A percentile compares a stretch with the other conserved stretches of the same genome.
Evolutionary conservation across 2,888 invertebrate genomes (phyloP).

Genomic region (Ephialtes manifestator): DNA sequence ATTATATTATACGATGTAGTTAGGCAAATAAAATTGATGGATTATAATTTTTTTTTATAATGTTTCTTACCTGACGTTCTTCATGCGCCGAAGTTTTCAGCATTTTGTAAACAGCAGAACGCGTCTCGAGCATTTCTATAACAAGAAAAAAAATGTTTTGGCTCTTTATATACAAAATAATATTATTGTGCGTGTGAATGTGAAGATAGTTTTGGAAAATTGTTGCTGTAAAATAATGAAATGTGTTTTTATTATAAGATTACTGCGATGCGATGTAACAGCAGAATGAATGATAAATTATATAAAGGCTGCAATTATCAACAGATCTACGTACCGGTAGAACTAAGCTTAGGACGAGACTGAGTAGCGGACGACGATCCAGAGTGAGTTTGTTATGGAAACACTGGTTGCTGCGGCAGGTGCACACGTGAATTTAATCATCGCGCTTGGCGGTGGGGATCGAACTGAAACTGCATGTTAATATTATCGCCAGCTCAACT

Average conservation of each 20-base stretch:
- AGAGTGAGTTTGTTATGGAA: conserved; percentile 55
- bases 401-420: conserved; percentile 83
- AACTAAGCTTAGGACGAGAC: conserved; percentile 28
- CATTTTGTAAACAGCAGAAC: conserved; percentile 86
- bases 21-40: no score
- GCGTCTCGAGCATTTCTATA: conserved; percentile 82
- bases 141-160: conserved; percentile 14
- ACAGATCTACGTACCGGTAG: conserved; percentile 29
- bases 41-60: neutral
- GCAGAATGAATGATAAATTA: conserved; percentile 16
- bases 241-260: neutral
- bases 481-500: neutral
- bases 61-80: conserved; percentile 83
- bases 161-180: neutral
- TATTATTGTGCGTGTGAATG: neutral
- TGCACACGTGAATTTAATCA: conserved; percentile 70
- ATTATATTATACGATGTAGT: no score
- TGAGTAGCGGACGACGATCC: conserved; percentile 42
- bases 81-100: conserved; percentile 83
- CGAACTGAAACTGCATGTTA: neutral
- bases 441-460: conserved; percentile 41
- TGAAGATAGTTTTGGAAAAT: neutral
- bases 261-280: neutral
- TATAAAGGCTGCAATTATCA: conserved; percentile 40
- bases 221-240: neutral